Evolutionary conservation across 2,113 vertebrate genomes (phyloP), one percentile per base, ranked within the genome.

Genomic region (Antennarius striatus): DNA sequence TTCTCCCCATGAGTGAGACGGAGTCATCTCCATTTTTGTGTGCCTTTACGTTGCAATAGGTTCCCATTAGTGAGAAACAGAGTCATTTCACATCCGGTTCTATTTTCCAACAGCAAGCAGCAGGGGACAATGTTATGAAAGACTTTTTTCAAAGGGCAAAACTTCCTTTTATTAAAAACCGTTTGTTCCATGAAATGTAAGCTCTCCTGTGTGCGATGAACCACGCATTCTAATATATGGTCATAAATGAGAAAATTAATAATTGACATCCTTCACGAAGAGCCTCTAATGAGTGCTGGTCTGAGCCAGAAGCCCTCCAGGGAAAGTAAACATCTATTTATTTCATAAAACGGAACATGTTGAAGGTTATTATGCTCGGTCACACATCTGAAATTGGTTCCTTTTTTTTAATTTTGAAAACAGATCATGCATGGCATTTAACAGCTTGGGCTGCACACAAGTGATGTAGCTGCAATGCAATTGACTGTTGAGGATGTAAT

Each of bases 291-390:
- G 81, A 88, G 75, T 57, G 71, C 69, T 63, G 77, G 73, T 55
- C 58, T 39, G 62, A 79, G 77, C 81, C 81, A 66, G 58, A 3
- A 42, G 71, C 76, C 76, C 74, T 63, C 7, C 2, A 76, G 71
- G 68, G 80, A 74, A 78, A 83, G 79, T 76, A 90, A 87, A 88
- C 81, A 87, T 73, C 56, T 80, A 83, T 88, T 84, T 83, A 86
- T 87, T 72, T 80, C 82, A 83, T 81, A 79, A 81, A 85, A 57
- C 47, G 62, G 47, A 57, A 77, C 73, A 80, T 56, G 75, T 79
- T 77, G 65, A 79, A 80, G 67, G 72, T 79, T 80, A 75, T 80
- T 76, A 73, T 10, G 71, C 74, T 63, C 22, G 0, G 71, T 22
- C 45, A 62, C 52, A 69, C 64, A 15, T 45, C 12, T 53, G 30